These are phyloP conservation scores for Pristionchus mayeri DNA, from an alignment of 2,888 invertebrate species.

Conservation along the genomic window DNA sequence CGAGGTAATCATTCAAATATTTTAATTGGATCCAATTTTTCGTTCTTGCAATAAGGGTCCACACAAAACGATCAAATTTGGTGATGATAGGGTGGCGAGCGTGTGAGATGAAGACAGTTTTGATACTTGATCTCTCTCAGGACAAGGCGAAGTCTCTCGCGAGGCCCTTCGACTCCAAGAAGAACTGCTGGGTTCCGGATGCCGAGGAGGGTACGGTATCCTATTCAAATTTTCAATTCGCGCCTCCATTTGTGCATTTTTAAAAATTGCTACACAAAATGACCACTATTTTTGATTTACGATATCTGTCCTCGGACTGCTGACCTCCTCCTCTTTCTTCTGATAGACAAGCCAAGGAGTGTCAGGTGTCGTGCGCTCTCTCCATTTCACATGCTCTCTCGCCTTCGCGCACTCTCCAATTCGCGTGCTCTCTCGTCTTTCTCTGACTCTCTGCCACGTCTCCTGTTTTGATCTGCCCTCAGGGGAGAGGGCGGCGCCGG, in stretches of 20 bases:
- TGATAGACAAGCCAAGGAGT: not conserved
- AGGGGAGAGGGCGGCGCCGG: not conserved
- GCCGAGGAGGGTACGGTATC: slow-evolving; percentile 79
- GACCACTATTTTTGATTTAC: not conserved
- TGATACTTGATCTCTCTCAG: slow-evolving; percentile 56
- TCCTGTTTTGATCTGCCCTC: not conserved
- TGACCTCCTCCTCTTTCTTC: slow-evolving; percentile 8
- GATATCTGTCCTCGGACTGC: not conserved
- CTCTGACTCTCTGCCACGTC: too few species aligned
- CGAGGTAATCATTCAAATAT: slow-evolving; percentile 52
- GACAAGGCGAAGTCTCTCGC: slow-evolving; percentile 61
- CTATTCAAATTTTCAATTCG: not conserved
- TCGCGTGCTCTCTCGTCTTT: not conserved
- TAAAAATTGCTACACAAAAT: not conserved
- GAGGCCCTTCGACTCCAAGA: slow-evolving; percentile 70
- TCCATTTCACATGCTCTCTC: slow-evolving; percentile 16
- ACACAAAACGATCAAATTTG: not conserved
- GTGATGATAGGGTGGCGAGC: too few species aligned
- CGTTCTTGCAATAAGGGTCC: not conserved
- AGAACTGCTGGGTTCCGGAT: slow-evolving; percentile 73
- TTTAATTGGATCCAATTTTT: not conserved
- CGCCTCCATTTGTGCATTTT: not conserved
- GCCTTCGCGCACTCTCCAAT: not conserved
- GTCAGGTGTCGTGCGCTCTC: slow-evolving; percentile 26
- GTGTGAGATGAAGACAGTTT: too few species aligned